Evolutionary conservation across 2,888 invertebrate genomes (phyloP).

Genomic region (Ceriagrion tenellum): DNA sequence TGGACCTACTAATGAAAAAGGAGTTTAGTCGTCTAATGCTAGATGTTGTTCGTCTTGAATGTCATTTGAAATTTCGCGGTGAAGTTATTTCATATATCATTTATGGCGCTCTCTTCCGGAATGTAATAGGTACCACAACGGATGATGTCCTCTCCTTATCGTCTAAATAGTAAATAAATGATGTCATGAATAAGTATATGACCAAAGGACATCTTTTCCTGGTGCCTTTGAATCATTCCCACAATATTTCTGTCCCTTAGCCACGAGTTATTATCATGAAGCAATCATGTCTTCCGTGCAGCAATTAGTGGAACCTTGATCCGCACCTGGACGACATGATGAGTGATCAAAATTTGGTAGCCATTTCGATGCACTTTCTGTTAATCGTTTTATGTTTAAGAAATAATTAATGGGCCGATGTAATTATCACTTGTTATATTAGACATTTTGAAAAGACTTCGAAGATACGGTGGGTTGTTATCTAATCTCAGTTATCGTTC

Average conservation of each 20-base stretch:
- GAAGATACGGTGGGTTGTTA: background rate
- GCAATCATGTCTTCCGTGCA: background rate
- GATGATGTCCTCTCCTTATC: background rate
- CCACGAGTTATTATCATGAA: background rate
- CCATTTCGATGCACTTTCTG: background rate
- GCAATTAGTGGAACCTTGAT: background rate
- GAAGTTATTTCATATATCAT: background rate
- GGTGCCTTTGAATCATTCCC: background rate
- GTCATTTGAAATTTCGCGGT: background rate
- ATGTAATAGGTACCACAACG: background rate
- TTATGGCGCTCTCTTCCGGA: background rate
- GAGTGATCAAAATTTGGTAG: background rate
- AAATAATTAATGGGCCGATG: background rate
- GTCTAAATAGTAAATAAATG: constrained; percentile 9
- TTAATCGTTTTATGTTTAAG: background rate
- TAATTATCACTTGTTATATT: background rate
- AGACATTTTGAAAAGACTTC: background rate
- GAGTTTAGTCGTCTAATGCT: background rate
- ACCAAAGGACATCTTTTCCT: background rate
- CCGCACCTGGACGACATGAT: constrained; percentile 7
- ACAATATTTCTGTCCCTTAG: background rate
- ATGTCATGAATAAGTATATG: background rate
- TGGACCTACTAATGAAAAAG: background rate
- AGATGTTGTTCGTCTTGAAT: background rate
- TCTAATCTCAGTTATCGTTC: constrained; percentile 27